Percentiles rank a stretch among this genome's conserved stretches.
Conservation (phyloP, 2,888 invertebrate genomes). For the Trachelus tabidus region DNA sequence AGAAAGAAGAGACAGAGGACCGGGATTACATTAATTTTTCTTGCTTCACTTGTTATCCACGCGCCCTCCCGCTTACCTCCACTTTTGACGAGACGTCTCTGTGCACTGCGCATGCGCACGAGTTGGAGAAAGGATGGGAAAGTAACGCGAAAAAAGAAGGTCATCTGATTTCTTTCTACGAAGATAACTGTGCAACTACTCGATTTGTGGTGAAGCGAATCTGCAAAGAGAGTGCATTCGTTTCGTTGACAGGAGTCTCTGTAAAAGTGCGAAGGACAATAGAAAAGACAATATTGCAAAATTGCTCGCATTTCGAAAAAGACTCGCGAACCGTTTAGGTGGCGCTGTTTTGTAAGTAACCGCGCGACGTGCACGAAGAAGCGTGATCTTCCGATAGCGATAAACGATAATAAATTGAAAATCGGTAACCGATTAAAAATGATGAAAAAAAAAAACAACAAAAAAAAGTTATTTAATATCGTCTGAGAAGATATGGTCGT, state of each 20-base stretch:
- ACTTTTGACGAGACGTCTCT: background rate
- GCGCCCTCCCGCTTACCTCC: background rate
- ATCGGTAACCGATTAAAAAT: background rate
- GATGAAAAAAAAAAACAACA: background rate
- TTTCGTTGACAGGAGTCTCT: background rate
- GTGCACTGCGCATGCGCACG: background rate
- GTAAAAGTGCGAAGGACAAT: background rate
- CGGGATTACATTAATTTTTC: background rate
- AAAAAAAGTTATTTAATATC: background rate
- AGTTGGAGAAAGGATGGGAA: background rate
- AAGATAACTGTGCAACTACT: background rate
- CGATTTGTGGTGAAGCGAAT: background rate
- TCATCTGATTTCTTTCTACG: background rate
- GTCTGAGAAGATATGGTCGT: background rate
- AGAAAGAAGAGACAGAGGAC: background rate
- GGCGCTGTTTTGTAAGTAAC: background rate
- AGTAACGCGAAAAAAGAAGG: background rate
- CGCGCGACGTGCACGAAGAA: no score
- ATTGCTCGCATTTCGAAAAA: background rate
- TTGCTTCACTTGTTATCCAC: background rate
- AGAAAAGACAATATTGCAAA: background rate
- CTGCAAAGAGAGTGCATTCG: background rate
- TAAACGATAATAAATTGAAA: background rate
- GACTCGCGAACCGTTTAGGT: background rate
- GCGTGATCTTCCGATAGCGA: background rate